These are phyloP conservation scores for Struthidea cinerea DNA, from an alignment of 2,113 vertebrate genomes.

Conservation along the genomic window DNA sequence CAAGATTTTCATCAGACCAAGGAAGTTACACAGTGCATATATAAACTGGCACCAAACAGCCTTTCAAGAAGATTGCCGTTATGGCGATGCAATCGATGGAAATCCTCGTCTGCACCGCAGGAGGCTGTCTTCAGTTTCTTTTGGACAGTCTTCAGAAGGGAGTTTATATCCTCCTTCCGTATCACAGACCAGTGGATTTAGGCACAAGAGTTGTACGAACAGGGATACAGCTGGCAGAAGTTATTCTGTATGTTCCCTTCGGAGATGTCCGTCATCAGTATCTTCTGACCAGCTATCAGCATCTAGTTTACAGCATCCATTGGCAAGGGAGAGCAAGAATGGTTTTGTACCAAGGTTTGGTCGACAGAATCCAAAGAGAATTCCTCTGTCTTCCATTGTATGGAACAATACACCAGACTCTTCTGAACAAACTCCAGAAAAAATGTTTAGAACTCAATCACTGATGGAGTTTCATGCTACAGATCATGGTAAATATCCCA, in stretches of 20 bases:
- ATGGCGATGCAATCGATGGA: conserved; percentile 5
- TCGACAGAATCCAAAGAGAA: conserved; percentile 68
- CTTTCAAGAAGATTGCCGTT: conserved; percentile 31
- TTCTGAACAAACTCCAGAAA: conserved; percentile 37
- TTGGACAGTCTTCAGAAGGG: conserved; percentile 64
- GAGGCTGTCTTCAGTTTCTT: conserved; percentile 3
- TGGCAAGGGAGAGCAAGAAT: conserved; percentile 41
- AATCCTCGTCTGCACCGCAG: conserved; percentile 27
- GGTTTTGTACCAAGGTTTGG: conserved; percentile 48
- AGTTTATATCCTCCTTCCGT: conserved; percentile 61
- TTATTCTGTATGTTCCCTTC: conserved; percentile 63
- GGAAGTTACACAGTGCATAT: conserved; percentile 70
- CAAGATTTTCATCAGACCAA: conserved; percentile 70
- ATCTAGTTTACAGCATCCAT: conserved; percentile 52
- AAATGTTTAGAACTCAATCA: conserved; percentile 46
- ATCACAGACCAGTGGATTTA: conserved; percentile 50
- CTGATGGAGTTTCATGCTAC: conserved; percentile 63
- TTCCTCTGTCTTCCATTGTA: conserved; percentile 73
- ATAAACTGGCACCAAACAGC: conserved; percentile 54
- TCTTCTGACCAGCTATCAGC: conserved; percentile 52
- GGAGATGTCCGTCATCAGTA: conserved; percentile 14
- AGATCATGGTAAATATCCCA: conserved; percentile 10
- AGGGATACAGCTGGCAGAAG: conserved; percentile 63
- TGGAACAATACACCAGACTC: conserved; percentile 67
- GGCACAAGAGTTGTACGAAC: conserved; percentile 7